Percentiles rank a stretch among this genome's conserved stretches.
Evolutionary conservation across 1,140 invertebrate species (phyloP).

Genomic region (Planococcus citri): DNA sequence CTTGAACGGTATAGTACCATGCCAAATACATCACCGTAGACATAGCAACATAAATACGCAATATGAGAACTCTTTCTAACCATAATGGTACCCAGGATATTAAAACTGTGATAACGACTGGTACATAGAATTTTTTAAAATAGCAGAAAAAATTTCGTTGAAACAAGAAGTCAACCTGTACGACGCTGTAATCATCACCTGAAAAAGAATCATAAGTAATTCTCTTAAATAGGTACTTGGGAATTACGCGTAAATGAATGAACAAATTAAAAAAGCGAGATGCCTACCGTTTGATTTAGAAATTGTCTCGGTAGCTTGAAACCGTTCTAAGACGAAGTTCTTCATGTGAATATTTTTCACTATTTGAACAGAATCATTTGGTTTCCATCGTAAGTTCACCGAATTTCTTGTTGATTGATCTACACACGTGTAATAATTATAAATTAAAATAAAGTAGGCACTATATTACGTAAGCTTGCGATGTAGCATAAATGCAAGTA

Average conservation of each 20-base stretch:
- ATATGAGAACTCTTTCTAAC: background rate
- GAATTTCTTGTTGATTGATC: no score
- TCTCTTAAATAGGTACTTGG: background rate
- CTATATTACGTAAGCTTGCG: no score
- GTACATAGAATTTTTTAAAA: background rate
- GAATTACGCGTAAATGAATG: no score
- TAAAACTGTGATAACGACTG: background rate
- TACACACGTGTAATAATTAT: no score
- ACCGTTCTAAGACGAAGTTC: no score
- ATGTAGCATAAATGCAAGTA: no score
- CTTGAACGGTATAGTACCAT: background rate
- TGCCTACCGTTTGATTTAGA: no score
- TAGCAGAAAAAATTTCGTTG: slow-evolving; percentile 39
- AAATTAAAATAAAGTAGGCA: no score
- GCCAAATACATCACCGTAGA: background rate
- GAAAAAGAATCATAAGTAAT: background rate
- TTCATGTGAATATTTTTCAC: background rate
- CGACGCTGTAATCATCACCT: background rate
- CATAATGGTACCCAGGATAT: slow-evolving; percentile 1
- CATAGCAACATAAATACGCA: background rate
- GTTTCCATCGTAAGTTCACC: background rate
- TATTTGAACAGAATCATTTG: background rate
- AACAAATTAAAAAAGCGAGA: no score
- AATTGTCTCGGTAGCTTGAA: no score
- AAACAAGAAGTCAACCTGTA: background rate